These are phyloP conservation scores for Eupithecia inturbata DNA, from an alignment of 2,888 invertebrate species.

Conservation along the genomic window DNA sequence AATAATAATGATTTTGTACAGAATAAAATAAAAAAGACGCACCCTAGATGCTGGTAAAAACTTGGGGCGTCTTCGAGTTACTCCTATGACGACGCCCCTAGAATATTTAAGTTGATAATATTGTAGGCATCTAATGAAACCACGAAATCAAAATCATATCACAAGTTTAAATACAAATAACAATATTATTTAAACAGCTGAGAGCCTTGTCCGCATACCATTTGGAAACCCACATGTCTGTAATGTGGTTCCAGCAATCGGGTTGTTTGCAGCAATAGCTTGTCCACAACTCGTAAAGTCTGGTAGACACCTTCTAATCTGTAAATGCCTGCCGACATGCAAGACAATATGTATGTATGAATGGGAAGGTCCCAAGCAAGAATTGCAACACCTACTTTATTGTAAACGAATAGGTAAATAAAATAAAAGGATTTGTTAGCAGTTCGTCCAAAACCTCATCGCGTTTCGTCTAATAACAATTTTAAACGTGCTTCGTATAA, in stretches of 20 bases:
- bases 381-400: not conserved
- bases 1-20: no score
- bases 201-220: not conserved
- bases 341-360: not conserved
- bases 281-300: constrained; percentile 30
- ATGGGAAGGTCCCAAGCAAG: not conserved
- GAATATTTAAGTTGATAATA: no score
- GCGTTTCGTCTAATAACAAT: no score
- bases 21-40: no score
- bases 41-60: no score
- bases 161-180: no score
- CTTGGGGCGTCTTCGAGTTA: no score
- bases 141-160: not conserved
- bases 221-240: not conserved
- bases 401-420: not conserved
- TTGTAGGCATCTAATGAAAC: not conserved
- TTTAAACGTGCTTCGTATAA: not conserved
- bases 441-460: not conserved
- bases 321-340: constrained; percentile 8
- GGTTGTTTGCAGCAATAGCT: constrained; percentile 20
- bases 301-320: constrained; percentile 12
- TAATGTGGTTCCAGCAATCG: constrained; percentile 7
- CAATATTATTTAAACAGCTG: no score
- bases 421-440: not conserved
- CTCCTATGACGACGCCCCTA: no score